A percentile compares a stretch with the other conserved stretches of the same genome.
phyloP scores from a whole-genome alignment of 2,888 invertebrate genomes.

The Mesoligia furuncula region DNA sequence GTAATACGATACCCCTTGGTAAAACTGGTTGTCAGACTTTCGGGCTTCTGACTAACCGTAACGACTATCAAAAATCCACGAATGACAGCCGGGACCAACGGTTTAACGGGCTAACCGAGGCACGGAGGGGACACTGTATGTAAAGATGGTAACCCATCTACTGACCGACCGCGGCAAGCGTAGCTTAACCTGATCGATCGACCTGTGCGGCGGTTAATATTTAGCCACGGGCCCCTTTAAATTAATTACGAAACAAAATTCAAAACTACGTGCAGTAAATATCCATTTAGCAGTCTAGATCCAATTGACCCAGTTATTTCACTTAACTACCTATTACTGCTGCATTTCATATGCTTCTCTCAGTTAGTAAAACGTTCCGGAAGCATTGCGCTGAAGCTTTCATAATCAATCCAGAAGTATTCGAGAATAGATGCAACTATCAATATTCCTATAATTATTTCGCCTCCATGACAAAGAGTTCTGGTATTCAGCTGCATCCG shows the following conservation, averaged over 20 bases:
- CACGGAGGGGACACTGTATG: too few species aligned
- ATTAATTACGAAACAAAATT: background rate
- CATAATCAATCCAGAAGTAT: background rate
- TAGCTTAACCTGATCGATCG: too few species aligned
- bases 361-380: background rate
- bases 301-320: conserved; percentile 21
- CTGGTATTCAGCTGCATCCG: background rate
- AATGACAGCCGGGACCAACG: too few species aligned
- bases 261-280: background rate
- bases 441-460: background rate
- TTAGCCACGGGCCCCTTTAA: background rate
- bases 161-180: too few species aligned
- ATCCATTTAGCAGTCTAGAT: conserved; percentile 10
- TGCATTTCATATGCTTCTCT: conserved; percentile 41
- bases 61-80: too few species aligned
- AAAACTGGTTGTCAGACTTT: too few species aligned
- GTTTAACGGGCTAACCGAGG: too few species aligned
- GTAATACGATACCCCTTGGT: too few species aligned
- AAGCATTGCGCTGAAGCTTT: background rate
- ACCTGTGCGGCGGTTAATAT: too few species aligned
- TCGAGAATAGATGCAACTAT: background rate
- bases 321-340: conserved; percentile 19
- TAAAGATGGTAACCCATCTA: too few species aligned
- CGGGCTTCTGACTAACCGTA: too few species aligned
- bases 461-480: background rate